Conservation (phyloP, 2,888 invertebrate species). For the Anthoptus insignis region DNA sequence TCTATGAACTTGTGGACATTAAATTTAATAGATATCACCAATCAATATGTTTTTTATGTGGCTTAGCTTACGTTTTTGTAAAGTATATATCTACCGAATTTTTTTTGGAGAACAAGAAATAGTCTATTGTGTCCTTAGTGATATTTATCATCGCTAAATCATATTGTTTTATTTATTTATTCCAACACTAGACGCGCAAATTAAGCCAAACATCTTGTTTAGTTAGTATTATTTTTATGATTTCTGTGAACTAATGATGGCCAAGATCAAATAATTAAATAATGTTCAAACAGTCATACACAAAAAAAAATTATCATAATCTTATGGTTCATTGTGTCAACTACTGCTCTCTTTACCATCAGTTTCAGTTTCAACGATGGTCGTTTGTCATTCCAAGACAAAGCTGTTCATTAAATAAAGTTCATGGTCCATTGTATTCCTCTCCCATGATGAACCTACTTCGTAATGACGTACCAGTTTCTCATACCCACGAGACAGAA, state of each 20-base stretch:
- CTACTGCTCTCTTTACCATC: conserved; percentile 11
- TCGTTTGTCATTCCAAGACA: conserved; percentile 31
- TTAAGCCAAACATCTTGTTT: no score
- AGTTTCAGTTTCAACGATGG: conserved; percentile 26
- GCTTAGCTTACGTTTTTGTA: no score
- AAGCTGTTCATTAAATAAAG: conserved; percentile 23
- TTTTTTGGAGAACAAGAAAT: no score
- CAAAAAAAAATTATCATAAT: not conserved
- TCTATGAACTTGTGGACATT: conserved; percentile 18
- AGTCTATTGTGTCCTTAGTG: no score
- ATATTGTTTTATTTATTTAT: no score
- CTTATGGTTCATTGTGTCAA: conserved; percentile 2
- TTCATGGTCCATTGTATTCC: conserved; percentile 31
- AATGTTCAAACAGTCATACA: not conserved
- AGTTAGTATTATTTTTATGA: no score
- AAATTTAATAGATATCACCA: conserved; percentile 5
- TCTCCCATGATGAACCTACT: conserved; percentile 60
- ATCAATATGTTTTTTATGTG: no score
- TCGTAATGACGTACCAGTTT: conserved; percentile 42
- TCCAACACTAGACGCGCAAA: no score
- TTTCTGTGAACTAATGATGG: no score
- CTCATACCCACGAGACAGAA: conserved; percentile 53
- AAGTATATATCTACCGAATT: no score
- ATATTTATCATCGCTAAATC: no score
- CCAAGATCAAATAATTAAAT: no score